Conservation (phyloP, 2,888 invertebrate species). For the Taphrorychus bicolor region DNA sequence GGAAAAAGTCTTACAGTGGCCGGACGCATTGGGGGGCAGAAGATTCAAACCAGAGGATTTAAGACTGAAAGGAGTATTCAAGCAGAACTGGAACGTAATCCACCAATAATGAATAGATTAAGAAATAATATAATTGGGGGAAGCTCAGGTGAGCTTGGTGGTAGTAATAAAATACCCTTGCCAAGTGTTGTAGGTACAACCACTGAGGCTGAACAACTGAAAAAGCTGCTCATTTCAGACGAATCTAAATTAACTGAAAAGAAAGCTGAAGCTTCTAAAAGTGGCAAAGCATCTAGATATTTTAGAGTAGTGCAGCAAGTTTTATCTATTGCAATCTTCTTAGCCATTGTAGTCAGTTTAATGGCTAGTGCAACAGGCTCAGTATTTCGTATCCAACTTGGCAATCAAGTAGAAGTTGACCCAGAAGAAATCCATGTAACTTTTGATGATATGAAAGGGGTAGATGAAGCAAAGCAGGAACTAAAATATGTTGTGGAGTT, state of each 20-base stretch:
- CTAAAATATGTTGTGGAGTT: constrained; percentile 96
- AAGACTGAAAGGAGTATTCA: constrained; percentile 79
- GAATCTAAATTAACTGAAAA: constrained; percentile 58
- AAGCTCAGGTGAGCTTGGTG: constrained; percentile 18
- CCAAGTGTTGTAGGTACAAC: constrained; percentile 43
- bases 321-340: constrained; percentile 74
- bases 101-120: constrained; percentile 71
- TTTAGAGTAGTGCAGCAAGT: constrained; percentile 79
- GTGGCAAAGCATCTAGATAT: constrained; percentile 65
- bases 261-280: constrained; percentile 72
- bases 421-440: constrained; percentile 96
- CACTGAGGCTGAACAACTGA: constrained; percentile 60
- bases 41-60: constrained; percentile 75
- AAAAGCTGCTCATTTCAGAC: constrained; percentile 64
- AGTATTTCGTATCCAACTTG: constrained; percentile 83
- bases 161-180: constrained; percentile 34
- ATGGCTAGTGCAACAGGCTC: constrained; percentile 77
- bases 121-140: constrained; percentile 63
- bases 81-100: constrained; percentile 76
- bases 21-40: too few relatives aligned
- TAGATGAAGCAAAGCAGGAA: constrained; percentile 97
- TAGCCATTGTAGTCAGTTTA: constrained; percentile 77
- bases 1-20: too few relatives aligned
- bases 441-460: constrained; percentile 97
- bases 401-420: constrained; percentile 89